Evolutionary conservation across 2,888 invertebrate genomes (phyloP).

Genomic region (Polyommatus iphigenia): DNA sequence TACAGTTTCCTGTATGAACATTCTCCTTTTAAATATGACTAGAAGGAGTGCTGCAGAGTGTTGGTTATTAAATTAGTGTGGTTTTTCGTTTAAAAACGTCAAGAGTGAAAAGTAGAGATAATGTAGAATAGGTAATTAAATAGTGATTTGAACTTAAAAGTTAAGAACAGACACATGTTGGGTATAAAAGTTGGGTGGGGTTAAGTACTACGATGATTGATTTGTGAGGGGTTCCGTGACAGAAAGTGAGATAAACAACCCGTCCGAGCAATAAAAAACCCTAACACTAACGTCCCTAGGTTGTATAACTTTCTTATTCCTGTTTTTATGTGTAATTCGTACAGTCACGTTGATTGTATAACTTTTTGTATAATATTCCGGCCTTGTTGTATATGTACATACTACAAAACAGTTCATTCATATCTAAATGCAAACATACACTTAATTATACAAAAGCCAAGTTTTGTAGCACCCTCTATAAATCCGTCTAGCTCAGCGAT

Average conservation of each 20-base stretch:
- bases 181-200: constrained; percentile 18
- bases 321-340: background rate
- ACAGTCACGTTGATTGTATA: no score
- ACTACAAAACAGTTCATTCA: no score
- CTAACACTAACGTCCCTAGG: no score
- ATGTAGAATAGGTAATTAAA: background rate
- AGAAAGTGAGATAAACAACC: background rate
- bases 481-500: background rate
- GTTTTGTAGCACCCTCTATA: background rate
- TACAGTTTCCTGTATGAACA: no score
- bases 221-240: background rate
- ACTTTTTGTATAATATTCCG: no score
- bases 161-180: constrained; percentile 13
- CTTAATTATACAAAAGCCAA: background rate
- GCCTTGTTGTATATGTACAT: no score
- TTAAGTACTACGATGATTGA: constrained; percentile 24
- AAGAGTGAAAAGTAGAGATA: background rate
- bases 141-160: background rate
- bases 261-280: background rate
- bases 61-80: background rate
- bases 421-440: no score
- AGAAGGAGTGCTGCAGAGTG: no score
- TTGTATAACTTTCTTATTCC: background rate
- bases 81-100: background rate
- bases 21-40: no score